Conservation (phyloP, 2,888 invertebrate species). For the Smittia sp. region DNA sequence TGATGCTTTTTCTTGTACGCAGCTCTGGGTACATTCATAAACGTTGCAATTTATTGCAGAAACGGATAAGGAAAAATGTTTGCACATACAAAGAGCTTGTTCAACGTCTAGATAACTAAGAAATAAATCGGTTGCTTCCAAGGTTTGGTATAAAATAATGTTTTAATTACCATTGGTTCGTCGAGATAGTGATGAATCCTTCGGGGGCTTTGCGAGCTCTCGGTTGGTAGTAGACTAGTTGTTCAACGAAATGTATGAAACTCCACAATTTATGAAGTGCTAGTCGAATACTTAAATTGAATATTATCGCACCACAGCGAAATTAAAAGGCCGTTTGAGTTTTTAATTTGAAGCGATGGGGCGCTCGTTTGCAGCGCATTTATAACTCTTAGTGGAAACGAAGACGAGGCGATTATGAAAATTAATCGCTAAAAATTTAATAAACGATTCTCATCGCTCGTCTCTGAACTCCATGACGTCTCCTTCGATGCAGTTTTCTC, state of each 20-base stretch:
- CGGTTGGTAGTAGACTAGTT: neutral
- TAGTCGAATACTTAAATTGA: neutral
- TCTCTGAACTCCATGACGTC: constrained; percentile 32
- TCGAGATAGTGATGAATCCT: neutral
- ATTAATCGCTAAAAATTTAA: constrained; percentile 38
- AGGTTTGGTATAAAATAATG: too few species aligned
- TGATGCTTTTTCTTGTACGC: too few species aligned
- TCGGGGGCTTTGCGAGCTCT: neutral
- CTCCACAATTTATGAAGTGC: constrained; percentile 31
- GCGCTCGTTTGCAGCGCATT: neutral
- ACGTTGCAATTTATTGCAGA: too few species aligned
- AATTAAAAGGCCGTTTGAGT: constrained; percentile 34
- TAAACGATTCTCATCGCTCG: constrained; percentile 30
- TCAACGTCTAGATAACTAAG: too few species aligned
- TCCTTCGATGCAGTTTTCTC: constrained; percentile 1
- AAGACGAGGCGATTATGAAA: constrained; percentile 6
- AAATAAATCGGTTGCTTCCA: too few species aligned
- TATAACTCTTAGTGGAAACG: neutral
- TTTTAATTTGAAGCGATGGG: constrained; percentile 34
- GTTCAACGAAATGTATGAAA: too few species aligned
- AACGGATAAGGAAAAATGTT: too few species aligned
- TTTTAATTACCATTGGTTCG: too few species aligned
- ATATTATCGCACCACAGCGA: constrained; percentile 12
- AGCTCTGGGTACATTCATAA: too few species aligned
- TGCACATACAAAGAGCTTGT: too few species aligned